Base-by-base conservation (phyloP, 1,140 invertebrate genomes). In the Tetramorium alpestre region DNA sequence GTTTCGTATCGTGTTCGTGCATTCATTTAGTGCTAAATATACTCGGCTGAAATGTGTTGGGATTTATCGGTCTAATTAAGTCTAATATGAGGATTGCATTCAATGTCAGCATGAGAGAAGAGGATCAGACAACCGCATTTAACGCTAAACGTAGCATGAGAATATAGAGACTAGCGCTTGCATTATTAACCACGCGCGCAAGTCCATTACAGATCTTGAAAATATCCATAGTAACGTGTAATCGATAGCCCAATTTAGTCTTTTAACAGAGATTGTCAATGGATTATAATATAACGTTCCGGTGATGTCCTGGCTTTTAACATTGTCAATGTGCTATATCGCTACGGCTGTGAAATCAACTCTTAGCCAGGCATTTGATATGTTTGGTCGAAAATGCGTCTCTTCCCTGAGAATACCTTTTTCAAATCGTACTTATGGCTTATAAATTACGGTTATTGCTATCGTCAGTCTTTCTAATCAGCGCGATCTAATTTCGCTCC, bases 31-130 rank as follows among this genome's bases (percentile, higher is more conserved):
- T 16, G 47, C 18, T 80, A 80, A 80, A 80, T 80, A 38, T 80
- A 69, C 18, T 13, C n/a, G n/a, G 22, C 8, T 10, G 38, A 33
- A 33, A 44, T 47, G 65, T 47, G 80, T 60, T 47, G 64, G 38
- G 41, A 54, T 82, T 73, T 82, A 82, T 82, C 80, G 80, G 51
- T 73, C 80, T 82, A 82, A 82, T 82, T 82, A 72, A 80, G 51
- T 47, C 51, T 73, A 82, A 82, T 82, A 73, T 33, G 67, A 60
- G 51, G 25, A 82, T 82, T 82, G 80, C 67, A 73, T 73, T 82
- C 80, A 73, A 82, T 73, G 80, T 82, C 80, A 82, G 80, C 41
- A n/a, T 0, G 65, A 28, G 51, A 47, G 22, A 47, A 73, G 38
- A 82, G 67, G 47, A 82, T 82, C 80, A 82, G 67, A 58, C 58